Evolutionary conservation across 2,888 invertebrate species (phyloP), one percentile per base, ranked within the genome.

Genomic region (Napeogenes inachia): DNA sequence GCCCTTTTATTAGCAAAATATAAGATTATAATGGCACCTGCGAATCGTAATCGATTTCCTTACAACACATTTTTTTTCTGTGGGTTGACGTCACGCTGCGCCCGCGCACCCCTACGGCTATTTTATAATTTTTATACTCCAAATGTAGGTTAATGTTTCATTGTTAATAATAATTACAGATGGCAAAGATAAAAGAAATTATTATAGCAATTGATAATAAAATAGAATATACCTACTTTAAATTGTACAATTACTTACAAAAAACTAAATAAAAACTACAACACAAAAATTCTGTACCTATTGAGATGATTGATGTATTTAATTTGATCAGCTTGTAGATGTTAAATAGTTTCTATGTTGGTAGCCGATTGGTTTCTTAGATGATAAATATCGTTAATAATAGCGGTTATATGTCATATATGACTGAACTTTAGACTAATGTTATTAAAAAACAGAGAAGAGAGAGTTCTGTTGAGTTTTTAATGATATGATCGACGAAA

Each of bases 11-110:
- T 46, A 42, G 56, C 68, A 64, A 72, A 70, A 68, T 75, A 74
- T 73, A 77, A 76, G 78, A 75, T 66, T 74, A 82, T 84, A 81
- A 85, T 88, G 85, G 85, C 88, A 88, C 87, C 87, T 87, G 87
- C 86, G 74, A 85, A 82, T 81, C 76, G 73, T 81, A 83, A 85
- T 83, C 81, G 84, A 85, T 87, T 86, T 79, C 65, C 71, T 73
- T 74, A 65, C 21, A 21, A 21, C 1, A 73, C 72, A 71, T 74
- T 77, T 79, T 75, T 76, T 75, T 73, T 65, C 56, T 59, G 65
- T 71, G 69, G 68, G 71, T 70, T 68, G 84, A 72, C 81, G 76
- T 75, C 86, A 81, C 72, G 87, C 82, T 77, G 87, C 71, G 85
- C 68, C 21, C 61, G 75, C 76, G 82, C 81, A 80, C 81, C 82